phyloP scores from a whole-genome alignment of 2,888 invertebrate species.

The Punctoribates punctum region DNA sequence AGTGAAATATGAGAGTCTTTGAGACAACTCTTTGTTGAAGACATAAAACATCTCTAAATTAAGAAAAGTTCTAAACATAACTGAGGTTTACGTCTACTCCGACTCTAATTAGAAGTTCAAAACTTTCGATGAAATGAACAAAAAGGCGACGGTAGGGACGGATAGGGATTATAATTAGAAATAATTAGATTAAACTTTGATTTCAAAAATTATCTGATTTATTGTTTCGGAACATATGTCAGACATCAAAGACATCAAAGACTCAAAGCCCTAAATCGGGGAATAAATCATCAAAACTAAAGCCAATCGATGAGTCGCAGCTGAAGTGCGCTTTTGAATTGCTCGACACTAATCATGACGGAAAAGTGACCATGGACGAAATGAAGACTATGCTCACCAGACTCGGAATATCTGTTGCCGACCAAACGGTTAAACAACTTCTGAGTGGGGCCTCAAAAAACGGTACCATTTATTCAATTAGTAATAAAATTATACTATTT shows the following conservation, averaged over 20 bases:
- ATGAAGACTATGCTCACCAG: slow-evolving; percentile 73
- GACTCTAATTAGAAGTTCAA: neutral
- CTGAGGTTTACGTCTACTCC: neutral
- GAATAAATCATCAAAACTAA: slow-evolving; percentile 36
- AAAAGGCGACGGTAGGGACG: slow-evolving; percentile 36
- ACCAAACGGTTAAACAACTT: slow-evolving; percentile 69
- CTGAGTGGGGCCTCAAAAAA: slow-evolving; percentile 70
- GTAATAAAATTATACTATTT: neutral
- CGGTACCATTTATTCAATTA: slow-evolving; percentile 56
- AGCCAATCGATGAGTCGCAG: slow-evolving; percentile 40
- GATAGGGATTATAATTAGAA: too few species aligned
- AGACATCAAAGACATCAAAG: slow-evolving; percentile 18
- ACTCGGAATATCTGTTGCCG: slow-evolving; percentile 69
- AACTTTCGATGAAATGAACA: slow-evolving; percentile 7
- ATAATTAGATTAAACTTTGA: too few species aligned
- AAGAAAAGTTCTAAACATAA: neutral
- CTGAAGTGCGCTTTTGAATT: slow-evolving; percentile 63
- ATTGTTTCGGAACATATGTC: neutral
- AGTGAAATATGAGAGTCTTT: neutral
- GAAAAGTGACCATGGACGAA: slow-evolving; percentile 69
- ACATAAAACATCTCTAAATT: neutral
- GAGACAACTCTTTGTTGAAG: neutral
- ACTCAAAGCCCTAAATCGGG: slow-evolving; percentile 31
- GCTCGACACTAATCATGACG: slow-evolving; percentile 72
- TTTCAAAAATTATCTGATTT: neutral